Evolutionary conservation across 2,113 vertebrate species (phyloP), one percentile per base, ranked within the genome.

Genomic region (Rattus rattus): DNA sequence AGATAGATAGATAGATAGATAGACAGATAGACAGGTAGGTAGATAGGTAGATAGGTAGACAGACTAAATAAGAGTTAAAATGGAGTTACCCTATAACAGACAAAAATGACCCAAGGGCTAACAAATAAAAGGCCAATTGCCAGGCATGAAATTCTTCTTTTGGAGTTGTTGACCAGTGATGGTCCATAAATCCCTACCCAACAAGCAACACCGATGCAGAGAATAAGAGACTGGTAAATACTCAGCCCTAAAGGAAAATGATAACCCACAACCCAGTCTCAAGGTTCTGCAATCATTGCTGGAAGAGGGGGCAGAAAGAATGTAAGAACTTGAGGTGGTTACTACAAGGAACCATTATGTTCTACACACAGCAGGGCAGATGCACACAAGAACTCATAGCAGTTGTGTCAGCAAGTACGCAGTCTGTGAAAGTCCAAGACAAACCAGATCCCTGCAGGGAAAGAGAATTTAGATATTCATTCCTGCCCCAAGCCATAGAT

Each of bases 141-240:
- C n/a, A 63, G n/a, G 3, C 28, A 63, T 63, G 24, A 84, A 63
- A 28, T 63, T 28, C 13, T 39, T 28, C 9, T 56, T 84, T 28
- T 43, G n/a, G n/a, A 63, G n/a, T 9, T 28, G n/a, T 17, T 43
- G 24, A 12, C 24, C n/a, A 84, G 12, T 61, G 36, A 43, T 24
- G 7, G 19, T 1, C 36, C 36, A 24, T 59, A 59, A 22, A 26
- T 2, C 12, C 11, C 22, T 14, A 7, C 13, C 24, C 2, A 1
- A 28, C 39, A 63, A 39, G 13, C n/a, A 84, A 61, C 24, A 16
- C 1, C 26, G 36, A 24, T 63, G 56, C n/a, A 84, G 56, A 63
- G 56, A 63, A 63, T 28, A 63, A 61, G 7, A 61, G n/a, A 28
- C n/a, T 17, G 22, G 63, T 59, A 54, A 84, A 43, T n/a, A 39